Base-by-base conservation (phyloP, 23 tunicate genomes). In the Oikopleura vanhoeffeni region DNA sequence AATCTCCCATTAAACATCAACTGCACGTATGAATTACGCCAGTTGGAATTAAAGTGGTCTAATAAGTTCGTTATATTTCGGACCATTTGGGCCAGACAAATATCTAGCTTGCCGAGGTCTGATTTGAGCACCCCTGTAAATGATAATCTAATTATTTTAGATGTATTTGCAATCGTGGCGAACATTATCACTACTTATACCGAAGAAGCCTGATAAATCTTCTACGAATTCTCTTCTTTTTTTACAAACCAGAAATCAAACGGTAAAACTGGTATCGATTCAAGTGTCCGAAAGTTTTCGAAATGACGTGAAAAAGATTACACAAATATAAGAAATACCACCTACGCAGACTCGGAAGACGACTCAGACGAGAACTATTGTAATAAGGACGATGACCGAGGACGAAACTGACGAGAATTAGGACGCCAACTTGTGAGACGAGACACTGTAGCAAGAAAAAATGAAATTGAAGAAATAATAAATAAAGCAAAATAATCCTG, bases 401-500 rank as follows among this genome's bases (percentile, higher is more conserved):
- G 64, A 49, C 24, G 64, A 49, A 49, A 49, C 13, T 49, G 64
- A 49, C 13, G 24, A 13, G 64, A n/a, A n/a, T n/a, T n/a, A n/a
- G n/a, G 64, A 49, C 64, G 64, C 13, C 13, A 49, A 49, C 64
- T n/a, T n/a, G 99, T 96, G 39, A 88, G 99, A 13, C 85, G 92
- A 0, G 99, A 95, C 85, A 95, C 99, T 28, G 88, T 95, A 41
- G 97, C 97, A 41, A 57, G 79, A 2, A 3, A 71, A 30, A 71
- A 71, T 18, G 79, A 71, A 32, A 71, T 71, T 2, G 30, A 32
- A 3, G 33, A 30, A 13, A 13, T 71, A 32, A 2, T 28, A 30
- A 30, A 71, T 18, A 71, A 32, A 28, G 79, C 79, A 34, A 18
- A 71, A 71, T n/a, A 71, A 30, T n/a, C 3, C 27, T n/a, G 79